phyloP scores from a whole-genome alignment of 2,113 vertebrate species.

The Pterocles orientalis region DNA sequence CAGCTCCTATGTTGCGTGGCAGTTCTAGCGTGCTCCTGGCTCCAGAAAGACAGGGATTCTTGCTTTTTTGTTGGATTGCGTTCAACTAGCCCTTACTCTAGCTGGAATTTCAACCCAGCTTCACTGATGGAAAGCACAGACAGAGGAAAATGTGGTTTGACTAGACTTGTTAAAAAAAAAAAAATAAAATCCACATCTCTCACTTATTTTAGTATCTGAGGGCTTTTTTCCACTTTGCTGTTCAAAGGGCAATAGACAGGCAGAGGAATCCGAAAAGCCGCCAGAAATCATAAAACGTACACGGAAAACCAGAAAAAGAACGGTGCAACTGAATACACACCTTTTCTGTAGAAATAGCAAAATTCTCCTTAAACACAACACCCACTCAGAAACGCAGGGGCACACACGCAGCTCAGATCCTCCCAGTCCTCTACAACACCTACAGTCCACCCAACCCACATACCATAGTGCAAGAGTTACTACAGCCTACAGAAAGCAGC shows the following conservation, averaged over 20 bases:
- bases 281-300: background rate
- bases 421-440: background rate
- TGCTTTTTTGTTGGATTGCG: background rate
- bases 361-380: background rate
- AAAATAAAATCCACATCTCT: background rate
- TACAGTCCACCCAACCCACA: background rate
- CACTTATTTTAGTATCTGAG: background rate
- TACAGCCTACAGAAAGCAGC: background rate
- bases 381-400: background rate
- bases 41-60: background rate
- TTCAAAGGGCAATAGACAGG: background rate
- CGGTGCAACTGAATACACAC: background rate
- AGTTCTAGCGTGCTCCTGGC: background rate
- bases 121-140: conserved; percentile 2
- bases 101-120: background rate
- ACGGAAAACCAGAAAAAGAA: background rate
- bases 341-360: background rate
- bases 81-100: background rate
- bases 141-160: conserved; percentile 20
- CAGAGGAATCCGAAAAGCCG: background rate
- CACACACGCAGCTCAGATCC: background rate
- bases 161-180: background rate
- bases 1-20: rapidly evolving
- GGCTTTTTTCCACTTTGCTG: background rate
- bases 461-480: background rate